These are phyloP conservation scores for Sorex fumeus DNA, from an alignment of 2,113 vertebrate genomes.

Conservation along the genomic window DNA sequence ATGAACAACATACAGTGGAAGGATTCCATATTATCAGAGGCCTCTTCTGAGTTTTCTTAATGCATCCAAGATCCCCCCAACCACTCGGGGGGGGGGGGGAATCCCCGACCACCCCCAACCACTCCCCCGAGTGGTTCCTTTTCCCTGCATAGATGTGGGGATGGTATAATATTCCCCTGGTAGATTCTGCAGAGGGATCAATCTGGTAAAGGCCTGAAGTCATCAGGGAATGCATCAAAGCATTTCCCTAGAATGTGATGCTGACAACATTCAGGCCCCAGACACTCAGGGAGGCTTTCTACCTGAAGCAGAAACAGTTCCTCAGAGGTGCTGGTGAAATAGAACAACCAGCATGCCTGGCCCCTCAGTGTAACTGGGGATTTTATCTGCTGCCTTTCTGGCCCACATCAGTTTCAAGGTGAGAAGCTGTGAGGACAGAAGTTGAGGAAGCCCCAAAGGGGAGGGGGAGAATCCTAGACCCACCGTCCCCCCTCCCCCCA, in stretches of 20 bases:
- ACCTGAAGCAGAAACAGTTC: not conserved
- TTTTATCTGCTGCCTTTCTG: not conserved
- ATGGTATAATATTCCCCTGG: not conserved
- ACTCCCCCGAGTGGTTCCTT: not conserved
- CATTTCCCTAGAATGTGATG: not conserved
- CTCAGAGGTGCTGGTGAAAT: not conserved
- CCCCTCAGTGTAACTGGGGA: not conserved
- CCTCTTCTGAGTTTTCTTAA: not conserved
- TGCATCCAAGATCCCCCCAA: not conserved
- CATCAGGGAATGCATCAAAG: not conserved
- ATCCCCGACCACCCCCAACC: too few species aligned
- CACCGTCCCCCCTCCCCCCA: too few species aligned
- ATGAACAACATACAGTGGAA: not conserved
- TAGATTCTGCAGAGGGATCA: not conserved
- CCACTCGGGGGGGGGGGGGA: too few species aligned
- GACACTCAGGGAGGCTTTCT: not conserved
- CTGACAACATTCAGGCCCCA: not conserved
- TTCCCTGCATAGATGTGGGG: not conserved
- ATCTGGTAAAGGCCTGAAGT: not conserved
- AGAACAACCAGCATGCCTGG: not conserved
- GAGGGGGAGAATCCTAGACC: too few species aligned
- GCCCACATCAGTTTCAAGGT: slow-evolving; percentile 2
- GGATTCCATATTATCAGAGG: not conserved
- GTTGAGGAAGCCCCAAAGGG: not conserved
- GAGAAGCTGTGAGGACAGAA: not conserved